phyloP scores from a whole-genome alignment of 2,113 vertebrate species.

The Rhynchopsitta pachyrhyncha region DNA sequence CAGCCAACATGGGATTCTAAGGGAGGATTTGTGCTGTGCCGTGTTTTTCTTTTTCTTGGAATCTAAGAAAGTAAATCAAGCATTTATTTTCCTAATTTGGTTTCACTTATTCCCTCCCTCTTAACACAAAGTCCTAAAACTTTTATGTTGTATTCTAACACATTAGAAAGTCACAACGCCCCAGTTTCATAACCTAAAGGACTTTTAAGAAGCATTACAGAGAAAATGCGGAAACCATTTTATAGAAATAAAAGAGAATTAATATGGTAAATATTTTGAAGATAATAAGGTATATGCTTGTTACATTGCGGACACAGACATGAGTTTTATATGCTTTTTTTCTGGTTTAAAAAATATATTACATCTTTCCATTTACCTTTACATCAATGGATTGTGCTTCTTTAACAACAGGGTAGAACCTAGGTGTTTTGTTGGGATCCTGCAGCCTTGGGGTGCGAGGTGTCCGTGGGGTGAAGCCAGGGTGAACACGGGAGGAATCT shows the following conservation, averaged over 20 bases:
- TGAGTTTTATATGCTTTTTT: background rate
- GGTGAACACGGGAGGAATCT: conserved; percentile 69
- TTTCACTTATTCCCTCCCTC: background rate
- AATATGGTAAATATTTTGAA: background rate
- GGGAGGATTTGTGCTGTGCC: conserved; percentile 90
- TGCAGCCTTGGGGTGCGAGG: conserved; percentile 85
- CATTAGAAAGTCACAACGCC: conserved; percentile 48
- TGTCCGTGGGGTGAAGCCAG: conserved; percentile 72
- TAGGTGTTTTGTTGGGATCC: conserved; percentile 87
- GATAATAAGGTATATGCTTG: background rate
- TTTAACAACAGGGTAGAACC: conserved; percentile 95
- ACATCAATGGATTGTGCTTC: conserved; percentile 81
- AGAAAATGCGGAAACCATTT: background rate
- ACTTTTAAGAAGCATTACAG: background rate
- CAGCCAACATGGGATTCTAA: conserved; percentile 92
- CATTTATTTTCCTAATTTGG: conserved; percentile 49
- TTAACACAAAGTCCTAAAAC: background rate
- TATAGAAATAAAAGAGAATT: background rate
- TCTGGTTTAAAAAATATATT: background rate
- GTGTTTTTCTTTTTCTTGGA: conserved; percentile 92
- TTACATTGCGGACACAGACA: background rate
- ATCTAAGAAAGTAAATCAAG: conserved; percentile 74
- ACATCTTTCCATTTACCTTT: conserved; percentile 73
- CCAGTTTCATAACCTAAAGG: background rate
- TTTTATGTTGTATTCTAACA: background rate